These are phyloP conservation scores for Anguilla japonica DNA, from an alignment of 2,113 vertebrate genomes.

Conservation along the genomic window DNA sequence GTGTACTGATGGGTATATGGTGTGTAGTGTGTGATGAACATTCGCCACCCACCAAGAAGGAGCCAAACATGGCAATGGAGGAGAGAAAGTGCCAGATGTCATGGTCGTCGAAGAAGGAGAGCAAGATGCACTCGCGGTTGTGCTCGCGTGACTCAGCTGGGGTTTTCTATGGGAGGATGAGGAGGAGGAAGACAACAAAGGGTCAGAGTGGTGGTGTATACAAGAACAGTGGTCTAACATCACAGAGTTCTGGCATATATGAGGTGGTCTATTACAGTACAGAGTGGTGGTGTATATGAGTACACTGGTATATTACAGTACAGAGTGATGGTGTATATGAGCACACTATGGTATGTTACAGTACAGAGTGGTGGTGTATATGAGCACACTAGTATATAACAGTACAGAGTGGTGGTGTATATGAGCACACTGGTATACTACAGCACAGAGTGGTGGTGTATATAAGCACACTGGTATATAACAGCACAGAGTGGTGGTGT, in stretches of 20 bases:
- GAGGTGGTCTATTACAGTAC: neutral
- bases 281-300: neutral
- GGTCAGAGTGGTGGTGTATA: neutral
- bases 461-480: no score
- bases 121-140: constrained; percentile 93
- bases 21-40: neutral
- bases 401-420: no score
- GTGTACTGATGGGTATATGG: neutral
- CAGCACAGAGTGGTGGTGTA: no score
- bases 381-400: no score
- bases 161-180: constrained; percentile 78
- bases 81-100: constrained; percentile 99
- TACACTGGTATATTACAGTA: no score
- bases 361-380: no score
- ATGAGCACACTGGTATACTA: no score
- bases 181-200: neutral
- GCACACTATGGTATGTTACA: no score
- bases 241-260: neutral
- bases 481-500: no score
- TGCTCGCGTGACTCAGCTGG: constrained; percentile 94
- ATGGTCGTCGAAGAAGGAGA: constrained; percentile 93
- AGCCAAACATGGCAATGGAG: constrained; percentile 97
- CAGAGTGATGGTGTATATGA: no score
- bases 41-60: constrained; percentile 81
- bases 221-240: neutral